Evolutionary conservation across 2,888 invertebrate species (phyloP).

Genomic region (Xanthia togata): DNA sequence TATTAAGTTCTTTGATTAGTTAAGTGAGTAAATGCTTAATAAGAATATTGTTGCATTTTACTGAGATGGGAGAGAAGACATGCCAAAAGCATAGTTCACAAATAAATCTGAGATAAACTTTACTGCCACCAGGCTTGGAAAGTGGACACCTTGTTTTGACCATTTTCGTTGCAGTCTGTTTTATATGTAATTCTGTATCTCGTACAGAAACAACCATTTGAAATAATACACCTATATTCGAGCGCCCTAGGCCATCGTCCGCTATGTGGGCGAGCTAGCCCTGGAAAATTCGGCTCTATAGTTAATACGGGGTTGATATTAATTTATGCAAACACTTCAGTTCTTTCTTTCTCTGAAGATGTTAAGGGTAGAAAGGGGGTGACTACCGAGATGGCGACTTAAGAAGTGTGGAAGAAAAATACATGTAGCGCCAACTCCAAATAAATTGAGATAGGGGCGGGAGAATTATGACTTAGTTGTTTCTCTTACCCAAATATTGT

Average conservation of each 20-base stretch:
- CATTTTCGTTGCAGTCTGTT: not conserved
- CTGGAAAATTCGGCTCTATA: not conserved
- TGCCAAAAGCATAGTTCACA: not conserved
- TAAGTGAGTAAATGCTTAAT: not conserved
- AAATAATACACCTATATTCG: not conserved
- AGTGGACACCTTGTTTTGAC: not conserved
- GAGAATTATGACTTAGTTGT: too few relatives aligned
- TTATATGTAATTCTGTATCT: not conserved
- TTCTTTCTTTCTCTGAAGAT: too few relatives aligned
- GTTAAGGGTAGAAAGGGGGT: too few relatives aligned
- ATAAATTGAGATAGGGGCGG: too few relatives aligned
- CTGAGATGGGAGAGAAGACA: not conserved
- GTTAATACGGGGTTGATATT: not conserved
- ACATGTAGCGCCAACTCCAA: too few relatives aligned
- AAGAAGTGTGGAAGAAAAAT: too few relatives aligned
- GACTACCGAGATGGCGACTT: too few relatives aligned
- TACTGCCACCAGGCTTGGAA: not conserved
- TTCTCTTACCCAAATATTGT: not conserved
- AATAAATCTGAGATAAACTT: not conserved
- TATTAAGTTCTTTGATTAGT: not conserved
- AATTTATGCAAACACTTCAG: too few relatives aligned
- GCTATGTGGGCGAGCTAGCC: not conserved
- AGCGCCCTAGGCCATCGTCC: not conserved
- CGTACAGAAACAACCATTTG: not conserved
- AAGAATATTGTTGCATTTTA: not conserved